Percentiles rank a stretch among this genome's conserved stretches.
Conservation (phyloP, 1,140 invertebrate genomes). For the Pseudomyrmex gracilis region DNA sequence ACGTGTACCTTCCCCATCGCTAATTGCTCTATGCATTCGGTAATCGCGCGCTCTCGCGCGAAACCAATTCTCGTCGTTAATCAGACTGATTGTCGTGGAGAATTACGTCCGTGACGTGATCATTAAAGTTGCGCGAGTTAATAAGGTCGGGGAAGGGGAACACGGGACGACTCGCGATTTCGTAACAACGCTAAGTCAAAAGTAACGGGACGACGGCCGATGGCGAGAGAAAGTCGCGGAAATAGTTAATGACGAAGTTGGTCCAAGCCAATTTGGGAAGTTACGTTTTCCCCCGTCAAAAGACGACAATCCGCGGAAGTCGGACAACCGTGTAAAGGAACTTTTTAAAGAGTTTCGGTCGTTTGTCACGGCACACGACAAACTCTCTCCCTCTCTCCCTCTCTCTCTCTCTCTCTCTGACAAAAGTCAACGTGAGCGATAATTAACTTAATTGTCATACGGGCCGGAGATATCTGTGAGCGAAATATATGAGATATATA, state of each 20-base stretch:
- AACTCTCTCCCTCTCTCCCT: background rate
- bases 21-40: slow-evolving; percentile 29
- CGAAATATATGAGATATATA: background rate
- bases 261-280: slow-evolving; percentile 43
- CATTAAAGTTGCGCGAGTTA: slow-evolving; percentile 14
- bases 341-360: slow-evolving; percentile 43
- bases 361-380: slow-evolving; percentile 48
- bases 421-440: slow-evolving; percentile 20
- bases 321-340: slow-evolving; percentile 51
- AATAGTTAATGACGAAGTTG: slow-evolving; percentile 55
- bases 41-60: background rate
- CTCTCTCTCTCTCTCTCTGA: background rate
- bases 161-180: background rate
- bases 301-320: slow-evolving; percentile 48
- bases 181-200: background rate
- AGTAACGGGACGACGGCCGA: background rate
- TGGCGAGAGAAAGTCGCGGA: slow-evolving; percentile 44
- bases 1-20: background rate
- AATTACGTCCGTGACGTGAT: slow-evolving; percentile 8
- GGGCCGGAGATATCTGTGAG: background rate
- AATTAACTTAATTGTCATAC: slow-evolving; percentile 47
- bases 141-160: background rate
- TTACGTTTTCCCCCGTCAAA: slow-evolving; percentile 46
- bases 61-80: slow-evolving; percentile 4
- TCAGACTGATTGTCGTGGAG: slow-evolving; percentile 5